phyloP scores from a whole-genome alignment of 2,113 vertebrate species.

The Cricetomys ansorgei region DNA sequence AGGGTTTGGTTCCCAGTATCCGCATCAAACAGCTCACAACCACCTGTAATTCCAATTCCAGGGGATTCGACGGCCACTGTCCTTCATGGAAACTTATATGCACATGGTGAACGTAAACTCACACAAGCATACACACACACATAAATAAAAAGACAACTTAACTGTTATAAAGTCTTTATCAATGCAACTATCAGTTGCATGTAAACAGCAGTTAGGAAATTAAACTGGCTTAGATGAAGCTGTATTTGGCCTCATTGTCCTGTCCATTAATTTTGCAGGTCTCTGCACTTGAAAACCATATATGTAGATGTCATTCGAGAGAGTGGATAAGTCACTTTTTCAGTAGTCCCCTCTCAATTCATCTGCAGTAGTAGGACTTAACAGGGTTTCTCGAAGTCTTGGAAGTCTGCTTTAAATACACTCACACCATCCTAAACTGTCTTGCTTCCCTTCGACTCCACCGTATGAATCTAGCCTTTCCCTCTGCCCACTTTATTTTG shows the following conservation, averaged over 20 bases:
- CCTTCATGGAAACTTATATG: not conserved
- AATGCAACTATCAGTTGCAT: not conserved
- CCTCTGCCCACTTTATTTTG: not conserved
- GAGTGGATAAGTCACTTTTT: conserved; percentile 29
- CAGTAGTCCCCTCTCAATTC: not conserved
- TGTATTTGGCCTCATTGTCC: not conserved
- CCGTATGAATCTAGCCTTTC: not conserved
- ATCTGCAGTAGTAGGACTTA: not conserved
- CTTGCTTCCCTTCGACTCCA: conserved; percentile 7
- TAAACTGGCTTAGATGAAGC: not conserved
- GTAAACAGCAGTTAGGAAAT: conserved; percentile 46
- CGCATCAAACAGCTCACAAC: not conserved
- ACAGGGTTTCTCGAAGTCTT: conserved; percentile 3
- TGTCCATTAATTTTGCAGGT: conserved; percentile 37
- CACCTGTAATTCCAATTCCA: not conserved
- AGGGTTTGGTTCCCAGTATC: not conserved
- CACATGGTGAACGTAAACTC: no score
- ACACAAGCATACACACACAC: not conserved
- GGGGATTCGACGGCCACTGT: not conserved
- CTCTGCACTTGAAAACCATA: not conserved
- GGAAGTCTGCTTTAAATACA: not conserved
- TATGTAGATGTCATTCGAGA: conserved; percentile 33
- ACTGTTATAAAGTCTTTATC: not conserved
- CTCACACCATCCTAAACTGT: not conserved
- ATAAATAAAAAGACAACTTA: not conserved